Percentiles rank a stretch among this genome's conserved stretches.
These are phyloP conservation scores for Netelia melanura DNA, from an alignment of 2,888 invertebrate genomes.

Conservation along the genomic window DNA sequence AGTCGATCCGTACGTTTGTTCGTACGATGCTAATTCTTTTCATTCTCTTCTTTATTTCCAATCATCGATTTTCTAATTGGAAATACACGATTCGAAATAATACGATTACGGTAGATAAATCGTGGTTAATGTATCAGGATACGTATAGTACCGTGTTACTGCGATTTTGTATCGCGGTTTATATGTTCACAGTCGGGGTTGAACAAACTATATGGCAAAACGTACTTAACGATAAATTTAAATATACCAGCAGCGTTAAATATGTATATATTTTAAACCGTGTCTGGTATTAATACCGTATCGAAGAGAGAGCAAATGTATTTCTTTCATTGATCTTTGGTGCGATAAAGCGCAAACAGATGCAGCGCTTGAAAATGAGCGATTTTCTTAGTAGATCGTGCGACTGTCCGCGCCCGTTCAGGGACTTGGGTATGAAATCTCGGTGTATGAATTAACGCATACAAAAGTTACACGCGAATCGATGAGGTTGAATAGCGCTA, in stretches of 20 bases:
- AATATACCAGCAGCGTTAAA: background rate
- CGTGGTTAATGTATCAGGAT: constrained; percentile 24
- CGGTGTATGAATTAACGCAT: constrained; percentile 39
- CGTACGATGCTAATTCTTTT: background rate
- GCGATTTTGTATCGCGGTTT: constrained; percentile 46
- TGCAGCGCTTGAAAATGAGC: constrained; percentile 61
- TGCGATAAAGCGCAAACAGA: constrained; percentile 50
- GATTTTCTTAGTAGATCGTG: constrained; percentile 64
- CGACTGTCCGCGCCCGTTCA: constrained; percentile 58
- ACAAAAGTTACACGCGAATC: constrained; percentile 21
- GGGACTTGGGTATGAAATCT: constrained; percentile 26
- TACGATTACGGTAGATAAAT: background rate
- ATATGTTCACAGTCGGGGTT: constrained; percentile 15
- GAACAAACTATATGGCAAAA: constrained; percentile 37
- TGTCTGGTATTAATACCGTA: constrained; percentile 15
- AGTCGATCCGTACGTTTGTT: no score
- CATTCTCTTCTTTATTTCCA: background rate
- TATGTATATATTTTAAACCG: constrained; percentile 15
- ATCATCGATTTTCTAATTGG: background rate
- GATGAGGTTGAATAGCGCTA: constrained; percentile 4
- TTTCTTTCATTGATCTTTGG: constrained; percentile 58
- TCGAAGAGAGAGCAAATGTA: constrained; percentile 34
- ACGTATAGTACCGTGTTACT: constrained; percentile 4
- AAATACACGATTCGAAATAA: background rate
- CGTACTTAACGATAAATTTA: constrained; percentile 15